These are phyloP conservation scores for Tenthredo distinguenda DNA, from an alignment of 2,888 invertebrate species.

Conservation along the genomic window DNA sequence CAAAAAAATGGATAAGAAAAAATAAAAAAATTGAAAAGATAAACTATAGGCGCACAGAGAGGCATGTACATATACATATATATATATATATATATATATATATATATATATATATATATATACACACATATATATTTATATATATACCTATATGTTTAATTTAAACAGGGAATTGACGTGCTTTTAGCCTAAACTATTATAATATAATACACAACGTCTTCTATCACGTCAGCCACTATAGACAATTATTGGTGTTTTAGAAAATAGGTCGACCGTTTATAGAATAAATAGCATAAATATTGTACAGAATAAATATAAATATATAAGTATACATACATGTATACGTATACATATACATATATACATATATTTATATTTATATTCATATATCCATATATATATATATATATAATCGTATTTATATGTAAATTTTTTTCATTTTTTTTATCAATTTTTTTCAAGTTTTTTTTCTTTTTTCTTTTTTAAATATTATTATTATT, in stretches of 20 bases:
- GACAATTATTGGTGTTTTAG: slow-evolving; percentile 59
- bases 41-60: background rate
- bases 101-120: too few relatives aligned
- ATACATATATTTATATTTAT: slow-evolving; percentile 36
- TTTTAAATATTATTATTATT: background rate
- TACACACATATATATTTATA: background rate
- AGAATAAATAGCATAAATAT: slow-evolving; percentile 60
- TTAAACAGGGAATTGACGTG: slow-evolving; percentile 3
- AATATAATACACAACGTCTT: slow-evolving; percentile 30
- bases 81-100: background rate
- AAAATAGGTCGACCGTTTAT: slow-evolving; percentile 67
- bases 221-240: background rate
- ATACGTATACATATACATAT: slow-evolving; percentile 48
- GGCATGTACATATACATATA: background rate
- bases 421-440: slow-evolving; percentile 26
- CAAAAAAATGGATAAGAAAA: background rate
- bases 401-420: background rate
- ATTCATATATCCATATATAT: background rate
- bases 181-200: background rate
- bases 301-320: slow-evolving; percentile 53
- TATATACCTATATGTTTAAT: background rate
- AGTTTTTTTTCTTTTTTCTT: background rate
- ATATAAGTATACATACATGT: slow-evolving; percentile 49
- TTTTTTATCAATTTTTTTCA: background rate
- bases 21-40: background rate